Conservation (phyloP, 2,797 vertebrate genomes). For the Gobionotothen gibberifrons region DNA sequence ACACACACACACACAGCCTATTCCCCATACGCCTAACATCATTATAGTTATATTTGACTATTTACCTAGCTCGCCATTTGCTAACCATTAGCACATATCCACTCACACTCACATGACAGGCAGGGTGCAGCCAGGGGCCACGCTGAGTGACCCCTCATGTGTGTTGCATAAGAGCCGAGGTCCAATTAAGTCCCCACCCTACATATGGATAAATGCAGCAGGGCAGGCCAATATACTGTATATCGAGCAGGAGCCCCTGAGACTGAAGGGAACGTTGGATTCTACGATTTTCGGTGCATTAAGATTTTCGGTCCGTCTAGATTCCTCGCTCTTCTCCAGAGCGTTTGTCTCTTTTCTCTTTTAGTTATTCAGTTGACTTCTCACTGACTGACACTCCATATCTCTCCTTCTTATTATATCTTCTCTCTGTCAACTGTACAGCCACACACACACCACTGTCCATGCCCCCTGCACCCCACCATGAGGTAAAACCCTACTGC, state of each 20-base stretch:
- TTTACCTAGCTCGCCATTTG: constrained; percentile 48
- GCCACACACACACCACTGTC: constrained; percentile 35
- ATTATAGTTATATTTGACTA: constrained; percentile 48
- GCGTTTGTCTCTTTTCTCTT: constrained; percentile 21
- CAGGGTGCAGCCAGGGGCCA: constrained; percentile 58
- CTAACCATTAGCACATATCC: constrained; percentile 17
- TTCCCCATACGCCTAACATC: constrained; percentile 27
- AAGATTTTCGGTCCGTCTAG: constrained; percentile 14
- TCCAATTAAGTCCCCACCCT: constrained; percentile 61
- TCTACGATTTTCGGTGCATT: constrained; percentile 20
- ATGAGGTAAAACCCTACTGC: constrained; percentile 50
- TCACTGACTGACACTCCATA: constrained; percentile 20
- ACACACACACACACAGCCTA: constrained; percentile 15
- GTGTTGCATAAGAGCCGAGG: constrained; percentile 66
- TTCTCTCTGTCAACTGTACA: constrained; percentile 27
- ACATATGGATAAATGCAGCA: constrained; percentile 50
- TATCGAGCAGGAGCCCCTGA: constrained; percentile 20
- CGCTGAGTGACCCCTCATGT: constrained; percentile 55
- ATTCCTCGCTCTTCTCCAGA: not conserved
- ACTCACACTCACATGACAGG: constrained; percentile 20
- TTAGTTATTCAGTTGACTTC: constrained; percentile 21
- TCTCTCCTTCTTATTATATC: not conserved
- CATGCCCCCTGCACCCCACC: constrained; percentile 26
- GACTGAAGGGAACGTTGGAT: constrained; percentile 1
- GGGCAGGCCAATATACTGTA: constrained; percentile 3